Conservation (phyloP, 2,797 vertebrate genomes). For the Darevskia nairensis region DNA sequence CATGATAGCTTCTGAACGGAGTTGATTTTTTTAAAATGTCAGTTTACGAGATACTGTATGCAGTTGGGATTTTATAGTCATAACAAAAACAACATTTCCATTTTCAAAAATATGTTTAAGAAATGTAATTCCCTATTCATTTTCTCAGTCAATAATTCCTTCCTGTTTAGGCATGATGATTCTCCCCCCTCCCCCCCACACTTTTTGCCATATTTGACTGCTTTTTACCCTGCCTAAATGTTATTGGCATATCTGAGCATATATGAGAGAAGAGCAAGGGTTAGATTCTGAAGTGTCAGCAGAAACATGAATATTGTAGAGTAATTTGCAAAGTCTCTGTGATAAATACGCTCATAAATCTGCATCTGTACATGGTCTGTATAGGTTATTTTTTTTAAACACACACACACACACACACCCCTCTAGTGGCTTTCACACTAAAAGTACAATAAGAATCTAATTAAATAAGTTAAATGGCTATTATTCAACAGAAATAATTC, state of each 20-base stretch:
- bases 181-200: background rate
- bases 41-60: background rate
- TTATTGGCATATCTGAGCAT: conserved; percentile 6
- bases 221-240: background rate
- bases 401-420: background rate
- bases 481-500: background rate
- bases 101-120: background rate
- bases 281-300: background rate
- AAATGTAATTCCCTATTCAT: background rate
- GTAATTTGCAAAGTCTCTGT: background rate
- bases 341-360: conserved; percentile 2
- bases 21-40: background rate
- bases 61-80: background rate
- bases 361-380: background rate
- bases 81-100: background rate
- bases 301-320: background rate
- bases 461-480: background rate
- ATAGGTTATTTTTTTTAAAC: no score
- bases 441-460: background rate
- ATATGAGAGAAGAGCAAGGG: background rate
- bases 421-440: background rate
- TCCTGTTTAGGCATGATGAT: background rate
- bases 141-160: background rate
- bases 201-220: background rate
- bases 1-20: background rate